Base-by-base conservation (phyloP, 2,113 vertebrate species). In the Puffinus mauretanicus region DNA sequence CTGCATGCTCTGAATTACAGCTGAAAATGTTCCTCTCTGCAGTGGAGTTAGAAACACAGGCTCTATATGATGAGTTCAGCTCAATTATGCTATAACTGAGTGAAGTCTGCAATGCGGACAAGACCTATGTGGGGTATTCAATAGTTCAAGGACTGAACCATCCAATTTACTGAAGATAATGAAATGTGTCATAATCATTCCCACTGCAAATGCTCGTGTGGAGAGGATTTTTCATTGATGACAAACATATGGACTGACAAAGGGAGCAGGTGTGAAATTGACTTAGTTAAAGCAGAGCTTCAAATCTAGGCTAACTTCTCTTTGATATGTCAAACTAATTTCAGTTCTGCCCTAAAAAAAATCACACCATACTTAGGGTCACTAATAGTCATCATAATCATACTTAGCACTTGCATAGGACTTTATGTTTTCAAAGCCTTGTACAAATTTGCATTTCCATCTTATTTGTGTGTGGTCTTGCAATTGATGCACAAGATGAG, bases 181-280 rank as follows among this genome's bases (percentile, higher is more conserved):
- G 87, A 97, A 96, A 97, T 84, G 75, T 96, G 90, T 95, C 94
- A 97, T 97, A 97, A 96, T 95, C 87, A 97, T 96, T 95, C 93
- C 86, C 47, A 88, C 82, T 90, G 89, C 72, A 97, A 97, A 96
- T 62, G 47, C 57, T 97, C 72, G 3, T 91, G 71, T 88, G 83
- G 94, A 96, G 83, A 95, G 71, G 86, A 95, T 93, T 96, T 96
- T 97, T 94, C 96, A 96, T 77, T 95, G 91, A 97, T 92, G 96
- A 97, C 87, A 97, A 97, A 96, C 97, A 96, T 95, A 95, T 36
- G 79, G 90, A 95, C 67, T 94, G 94, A 96, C 93, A 96, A 97
- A 97, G 83, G 91, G 91, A 97, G 92, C 94, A 97, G 92, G 96
- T 98, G 97, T 97, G 94, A 97, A 97, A 97, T 92, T 77, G 88